Evolutionary conservation across 2,113 vertebrate species (phyloP).

Genomic region (Baryphthengus martii): DNA sequence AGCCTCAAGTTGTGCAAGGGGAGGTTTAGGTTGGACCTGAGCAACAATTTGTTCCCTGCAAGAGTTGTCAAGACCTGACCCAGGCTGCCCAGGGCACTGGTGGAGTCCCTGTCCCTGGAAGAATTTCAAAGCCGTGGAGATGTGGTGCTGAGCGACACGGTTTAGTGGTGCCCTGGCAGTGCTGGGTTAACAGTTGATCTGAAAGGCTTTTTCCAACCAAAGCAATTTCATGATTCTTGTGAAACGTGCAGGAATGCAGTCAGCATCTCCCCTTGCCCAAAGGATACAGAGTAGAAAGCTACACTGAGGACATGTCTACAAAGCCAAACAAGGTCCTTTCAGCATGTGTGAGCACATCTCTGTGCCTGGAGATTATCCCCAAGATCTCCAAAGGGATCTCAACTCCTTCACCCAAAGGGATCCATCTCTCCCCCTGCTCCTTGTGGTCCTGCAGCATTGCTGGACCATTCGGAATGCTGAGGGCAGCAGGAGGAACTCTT

Average conservation of each 20-base stretch:
- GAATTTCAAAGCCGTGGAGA: too few species aligned
- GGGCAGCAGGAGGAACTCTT: background rate
- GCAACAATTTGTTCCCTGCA: too few species aligned
- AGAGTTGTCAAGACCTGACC: too few species aligned
- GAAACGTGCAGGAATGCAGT: background rate
- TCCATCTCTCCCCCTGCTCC: background rate
- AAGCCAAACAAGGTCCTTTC: background rate
- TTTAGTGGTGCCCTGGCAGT: too few species aligned
- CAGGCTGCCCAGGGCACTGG: too few species aligned
- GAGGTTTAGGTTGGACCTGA: too few species aligned
- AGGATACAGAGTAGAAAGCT: background rate
- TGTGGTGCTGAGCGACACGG: too few species aligned
- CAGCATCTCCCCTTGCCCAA: background rate
- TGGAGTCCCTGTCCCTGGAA: too few species aligned
- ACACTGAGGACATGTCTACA: background rate
- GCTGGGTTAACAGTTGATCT: too few species aligned
- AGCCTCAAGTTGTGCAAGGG: too few species aligned
- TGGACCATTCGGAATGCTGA: background rate
- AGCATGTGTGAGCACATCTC: fast-evolving
- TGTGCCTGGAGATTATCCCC: background rate
- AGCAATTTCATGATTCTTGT: too few species aligned
- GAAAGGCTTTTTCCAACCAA: too few species aligned
- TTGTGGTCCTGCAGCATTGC: background rate
- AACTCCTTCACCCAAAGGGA: background rate
- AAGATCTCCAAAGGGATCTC: background rate